Evolutionary conservation across 2,888 invertebrate species (phyloP).

Genomic region (Thalpophila matura): DNA sequence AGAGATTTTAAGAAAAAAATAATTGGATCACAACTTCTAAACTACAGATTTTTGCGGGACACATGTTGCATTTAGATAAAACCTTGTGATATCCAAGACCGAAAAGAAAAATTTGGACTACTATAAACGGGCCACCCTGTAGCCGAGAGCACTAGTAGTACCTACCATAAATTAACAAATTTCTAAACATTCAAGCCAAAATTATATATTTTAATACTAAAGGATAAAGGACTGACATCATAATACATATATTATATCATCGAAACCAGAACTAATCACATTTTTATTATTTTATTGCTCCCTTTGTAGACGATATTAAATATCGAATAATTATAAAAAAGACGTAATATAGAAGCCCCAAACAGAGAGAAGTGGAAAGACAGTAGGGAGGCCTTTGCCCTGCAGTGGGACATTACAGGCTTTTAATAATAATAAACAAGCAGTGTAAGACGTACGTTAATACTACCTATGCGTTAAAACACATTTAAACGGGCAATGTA

Average conservation of each 20-base stretch:
- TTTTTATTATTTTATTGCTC: constrained; percentile 40
- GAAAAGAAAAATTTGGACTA: no score
- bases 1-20: no score
- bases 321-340: constrained; percentile 3
- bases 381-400: no score
- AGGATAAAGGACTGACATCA: constrained; percentile 18
- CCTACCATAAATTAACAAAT: constrained; percentile 24
- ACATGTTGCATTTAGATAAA: no score
- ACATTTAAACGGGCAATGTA: constrained; percentile 60
- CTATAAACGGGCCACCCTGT: no score
- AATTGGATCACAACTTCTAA: no score
- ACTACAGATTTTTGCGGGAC: no score
- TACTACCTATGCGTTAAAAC: constrained; percentile 53
- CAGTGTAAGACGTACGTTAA: constrained; percentile 12
- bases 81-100: no score
- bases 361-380: no score
- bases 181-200: constrained; percentile 18
- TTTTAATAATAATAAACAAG: constrained; percentile 41
- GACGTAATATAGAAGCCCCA: no score
- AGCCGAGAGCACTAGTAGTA: constrained; percentile 7
- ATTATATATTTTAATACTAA: constrained; percentile 39
- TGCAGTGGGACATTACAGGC: no score
- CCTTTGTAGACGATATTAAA: constrained; percentile 21
- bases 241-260: constrained; percentile 42
- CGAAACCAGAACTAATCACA: constrained; percentile 27